These are phyloP conservation scores for Eledona agricola DNA, from an alignment of 2,888 invertebrate species.

Conservation along the genomic window DNA sequence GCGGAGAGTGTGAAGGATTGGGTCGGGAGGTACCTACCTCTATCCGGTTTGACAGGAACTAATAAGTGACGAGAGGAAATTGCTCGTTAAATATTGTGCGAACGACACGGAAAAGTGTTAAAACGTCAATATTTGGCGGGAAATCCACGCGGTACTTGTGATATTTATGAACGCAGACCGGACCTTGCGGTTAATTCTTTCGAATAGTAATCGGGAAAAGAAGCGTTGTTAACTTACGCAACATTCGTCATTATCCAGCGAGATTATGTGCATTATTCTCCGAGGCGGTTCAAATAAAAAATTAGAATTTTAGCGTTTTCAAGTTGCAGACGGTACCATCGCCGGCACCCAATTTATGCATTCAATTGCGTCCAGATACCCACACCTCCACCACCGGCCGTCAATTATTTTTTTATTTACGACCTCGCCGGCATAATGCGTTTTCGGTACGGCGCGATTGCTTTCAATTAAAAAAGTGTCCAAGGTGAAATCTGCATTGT, in stretches of 20 bases:
- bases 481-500: constrained; percentile 1
- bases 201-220: too few species aligned
- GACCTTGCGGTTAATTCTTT: too few species aligned
- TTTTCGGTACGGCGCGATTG: too few species aligned
- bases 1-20: constrained; percentile 3
- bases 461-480: constrained; percentile 4
- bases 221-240: too few species aligned
- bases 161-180: too few species aligned
- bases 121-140: constrained; percentile 33
- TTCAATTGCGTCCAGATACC: too few species aligned
- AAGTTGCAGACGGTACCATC: constrained; percentile 1
- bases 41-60: constrained; percentile 32
- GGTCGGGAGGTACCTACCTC: not conserved
- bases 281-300: not conserved
- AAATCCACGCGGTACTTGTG: too few species aligned
- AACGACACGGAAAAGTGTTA: constrained; percentile 19
- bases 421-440: too few species aligned
- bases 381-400: too few species aligned
- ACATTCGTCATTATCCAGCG: too few species aligned
- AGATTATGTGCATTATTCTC: not conserved
- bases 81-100: constrained; percentile 27
- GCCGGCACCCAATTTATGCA: too few species aligned
- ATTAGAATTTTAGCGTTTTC: not conserved
- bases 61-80: constrained; percentile 33
- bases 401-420: too few species aligned